Base-by-base conservation (phyloP, 1,140 invertebrate species). In the Musca vetustissima region DNA sequence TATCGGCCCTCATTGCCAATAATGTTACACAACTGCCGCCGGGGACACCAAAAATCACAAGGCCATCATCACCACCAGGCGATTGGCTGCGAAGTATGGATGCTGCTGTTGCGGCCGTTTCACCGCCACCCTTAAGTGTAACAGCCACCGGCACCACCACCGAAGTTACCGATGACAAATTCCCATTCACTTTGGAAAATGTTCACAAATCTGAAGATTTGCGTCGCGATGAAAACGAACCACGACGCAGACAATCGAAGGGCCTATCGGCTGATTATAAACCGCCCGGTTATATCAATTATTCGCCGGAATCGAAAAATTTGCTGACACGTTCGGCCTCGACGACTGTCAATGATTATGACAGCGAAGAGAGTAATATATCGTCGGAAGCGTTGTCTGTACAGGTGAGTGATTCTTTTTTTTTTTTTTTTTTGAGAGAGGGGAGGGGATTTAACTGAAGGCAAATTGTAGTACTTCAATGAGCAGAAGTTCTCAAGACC, bases 251-350 rank as follows among this genome's bases (percentile, higher is more conserved):
- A 14, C 80, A 81, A 57, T 80, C 80, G 9, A 82, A 82, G 53
- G 79, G 74, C 6, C 69, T 82, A 0, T 79, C 76, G 2, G 76
- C 76, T 13, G 80, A 82, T 36, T 82, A 81, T 21, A 80, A 79
- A 71, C 79, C 75, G 48, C 83, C 82, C 75, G 78, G 76, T 25
- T 80, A 74, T 17, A 80, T 80, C 1, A 83, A 83, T 67, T 81
- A 73, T 71, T 81, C 79, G 25, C 71, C 76, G 61, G 79, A 81
- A 55, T 75, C 75, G 1, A 81, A 81, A 64, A 81, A 76, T 64
- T 67, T 79, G 11, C 55, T 81, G 8, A 75, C 79, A 6, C 74
- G 79, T 1, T 82, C 77, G 1, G 77, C 78, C 9, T 75, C 77
- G 1, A 71, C 74, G 8, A 71, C 76, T 8, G 72, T 73, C 66